phyloP scores from a whole-genome alignment of 2,888 invertebrate genomes.

The Limnephilus lunatus region DNA sequence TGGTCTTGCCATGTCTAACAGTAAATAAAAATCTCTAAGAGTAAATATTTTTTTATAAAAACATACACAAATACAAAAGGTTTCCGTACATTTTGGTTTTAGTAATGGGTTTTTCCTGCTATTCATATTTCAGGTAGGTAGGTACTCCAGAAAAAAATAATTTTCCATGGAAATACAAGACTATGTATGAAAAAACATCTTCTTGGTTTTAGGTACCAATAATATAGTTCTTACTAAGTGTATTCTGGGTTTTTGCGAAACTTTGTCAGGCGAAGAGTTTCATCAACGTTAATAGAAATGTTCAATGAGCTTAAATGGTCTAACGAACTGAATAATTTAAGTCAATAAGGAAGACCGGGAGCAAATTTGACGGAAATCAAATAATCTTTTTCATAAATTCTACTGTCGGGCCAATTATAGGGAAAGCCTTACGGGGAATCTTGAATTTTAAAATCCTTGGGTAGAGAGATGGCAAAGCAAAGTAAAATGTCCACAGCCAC shows the following conservation, averaged over 20 bases:
- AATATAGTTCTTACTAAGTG: not conserved
- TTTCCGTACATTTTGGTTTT: not conserved
- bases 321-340: constrained; percentile 2
- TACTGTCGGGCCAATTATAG: not conserved
- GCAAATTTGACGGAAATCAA: not conserved
- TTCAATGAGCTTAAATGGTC: not conserved
- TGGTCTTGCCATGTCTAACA: no score
- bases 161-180: no score
- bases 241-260: not conserved
- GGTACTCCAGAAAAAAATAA: no score
- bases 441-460: not conserved
- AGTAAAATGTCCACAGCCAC: not conserved
- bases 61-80: not conserved
- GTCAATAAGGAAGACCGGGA: constrained; percentile 2
- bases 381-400: not conserved
- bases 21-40: no score
- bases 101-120: no score
- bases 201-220: not conserved
- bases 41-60: no score
- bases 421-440: not conserved
- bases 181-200: not conserved
- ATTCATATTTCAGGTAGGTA: no score
- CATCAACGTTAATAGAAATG: constrained; percentile 2
- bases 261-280: not conserved
- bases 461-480: not conserved